Evolutionary conservation across 2,888 invertebrate species (phyloP), one percentile per base, ranked within the genome.

Genomic region (Mesochorus sp.): DNA sequence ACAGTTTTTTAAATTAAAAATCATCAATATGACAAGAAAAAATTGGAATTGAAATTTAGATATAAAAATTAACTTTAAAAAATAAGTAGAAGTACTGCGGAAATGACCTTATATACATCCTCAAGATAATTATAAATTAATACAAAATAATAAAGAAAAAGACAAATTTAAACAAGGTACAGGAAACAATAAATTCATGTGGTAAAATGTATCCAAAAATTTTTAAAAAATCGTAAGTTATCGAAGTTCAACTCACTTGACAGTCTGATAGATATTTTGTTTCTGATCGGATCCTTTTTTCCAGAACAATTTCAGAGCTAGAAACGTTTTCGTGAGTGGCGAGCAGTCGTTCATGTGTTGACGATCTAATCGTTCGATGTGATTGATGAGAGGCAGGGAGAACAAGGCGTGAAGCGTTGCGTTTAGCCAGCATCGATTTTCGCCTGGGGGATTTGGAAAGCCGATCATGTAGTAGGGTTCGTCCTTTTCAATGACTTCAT

Each of bases 341-440:
- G 87, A 87, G 51, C 83, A 83, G 4, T 82, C 74, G 3, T 79
- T 47, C 3, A 79, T 55, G 24, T 83, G 70, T 21, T 84, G 31
- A 5, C 79, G 39, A 21, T 85, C 82, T 24, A 85, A 77, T 8
- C 83, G 75, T 10, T 85, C 79, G 2, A 85, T 76, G 26, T 84
- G 80, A 24, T 85, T 83, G 19, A 86, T 76, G 21, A 88, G 81
- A 2, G 88, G 85, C 3, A 88, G 79, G 1, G 87, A 84, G 79
- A 89, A 88, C 3, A 89, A 76, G 0, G 85, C 84, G 61, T 89
- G 88, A 14, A 89, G 74, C 1, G 87, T 87, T 0, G 88, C 87
- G 70, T 89, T 89, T 0, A 87, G 77, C 88, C 89, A 89, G 67
- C 89, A 89, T 17, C 87, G 84, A 80, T 89, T 89, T 81, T 87